These are phyloP conservation scores for Tamandua tetradactyla DNA, from an alignment of 2,797 vertebrate genomes.

Conservation along the genomic window DNA sequence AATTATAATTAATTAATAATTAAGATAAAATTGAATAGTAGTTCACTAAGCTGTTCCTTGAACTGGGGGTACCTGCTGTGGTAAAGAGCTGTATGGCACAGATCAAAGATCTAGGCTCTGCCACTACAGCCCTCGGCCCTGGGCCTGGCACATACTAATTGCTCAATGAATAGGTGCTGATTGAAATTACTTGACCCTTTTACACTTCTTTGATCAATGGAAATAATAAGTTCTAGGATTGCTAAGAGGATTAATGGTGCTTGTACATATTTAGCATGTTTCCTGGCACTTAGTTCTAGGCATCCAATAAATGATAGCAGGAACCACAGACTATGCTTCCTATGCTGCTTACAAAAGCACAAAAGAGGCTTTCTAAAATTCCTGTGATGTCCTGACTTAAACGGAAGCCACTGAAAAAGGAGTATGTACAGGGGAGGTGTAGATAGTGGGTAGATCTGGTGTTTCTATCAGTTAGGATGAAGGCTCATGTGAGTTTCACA, in stretches of 20 bases:
- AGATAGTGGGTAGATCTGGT: no score
- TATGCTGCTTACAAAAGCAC: not conserved
- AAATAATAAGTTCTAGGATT: conserved; percentile 5
- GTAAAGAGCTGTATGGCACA: not conserved
- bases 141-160: not conserved
- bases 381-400: not conserved
- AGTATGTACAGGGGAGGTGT: not conserved
- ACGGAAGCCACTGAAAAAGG: not conserved
- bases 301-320: not conserved
- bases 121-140: not conserved
- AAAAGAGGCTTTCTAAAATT: not conserved
- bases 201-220: not conserved
- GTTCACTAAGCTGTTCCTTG: not conserved
- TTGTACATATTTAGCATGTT: not conserved
- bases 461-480: not conserved
- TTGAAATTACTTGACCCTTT: not conserved
- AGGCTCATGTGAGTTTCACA: not conserved
- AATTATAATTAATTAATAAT: not conserved
- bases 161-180: not conserved
- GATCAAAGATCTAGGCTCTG: not conserved
- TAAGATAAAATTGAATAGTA: not conserved
- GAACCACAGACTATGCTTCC: not conserved
- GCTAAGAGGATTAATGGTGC: not conserved
- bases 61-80: not conserved
- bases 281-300: not conserved